Evolutionary conservation across 2,797 vertebrate genomes (phyloP).

Genomic region (Argentina silus): DNA sequence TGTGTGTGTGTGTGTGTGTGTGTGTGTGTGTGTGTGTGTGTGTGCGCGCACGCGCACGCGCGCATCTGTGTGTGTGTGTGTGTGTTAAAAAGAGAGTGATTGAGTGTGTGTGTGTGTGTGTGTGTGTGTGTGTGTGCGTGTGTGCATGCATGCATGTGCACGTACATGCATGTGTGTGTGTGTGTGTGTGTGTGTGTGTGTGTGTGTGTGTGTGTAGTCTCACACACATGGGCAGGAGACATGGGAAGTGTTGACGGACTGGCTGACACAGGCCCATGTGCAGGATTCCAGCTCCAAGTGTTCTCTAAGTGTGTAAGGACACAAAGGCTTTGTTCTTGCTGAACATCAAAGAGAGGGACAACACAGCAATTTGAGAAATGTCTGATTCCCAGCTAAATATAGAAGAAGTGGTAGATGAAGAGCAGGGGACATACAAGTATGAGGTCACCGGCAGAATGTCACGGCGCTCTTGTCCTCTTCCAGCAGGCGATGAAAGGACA

Average conservation of each 20-base stretch:
- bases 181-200: not conserved
- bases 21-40: too few species aligned
- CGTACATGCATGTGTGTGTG: too few species aligned
- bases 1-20: not conserved
- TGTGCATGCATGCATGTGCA: not conserved
- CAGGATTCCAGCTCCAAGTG: constrained; percentile 75
- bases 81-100: not conserved
- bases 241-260: constrained; percentile 73
- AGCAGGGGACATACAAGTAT: constrained; percentile 66
- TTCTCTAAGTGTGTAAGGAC: constrained; percentile 74
- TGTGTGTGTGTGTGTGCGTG: not conserved
- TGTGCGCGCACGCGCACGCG: too few species aligned
- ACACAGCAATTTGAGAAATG: constrained; percentile 71
- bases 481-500: constrained; percentile 73
- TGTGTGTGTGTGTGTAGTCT: constrained; percentile 19
- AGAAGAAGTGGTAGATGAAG: constrained; percentile 76
- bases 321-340: constrained; percentile 75
- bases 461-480: constrained; percentile 55
- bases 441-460: constrained; percentile 73
- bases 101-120: not conserved
- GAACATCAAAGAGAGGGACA: constrained; percentile 72
- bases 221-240: constrained; percentile 42
- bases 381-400: constrained; percentile 73
- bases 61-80: too few species aligned
- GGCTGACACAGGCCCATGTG: constrained; percentile 74